A percentile compares a stretch with the other conserved stretches of the same genome.
Conservation (phyloP, 2,113 vertebrate genomes). For the Lates calcarifer region DNA sequence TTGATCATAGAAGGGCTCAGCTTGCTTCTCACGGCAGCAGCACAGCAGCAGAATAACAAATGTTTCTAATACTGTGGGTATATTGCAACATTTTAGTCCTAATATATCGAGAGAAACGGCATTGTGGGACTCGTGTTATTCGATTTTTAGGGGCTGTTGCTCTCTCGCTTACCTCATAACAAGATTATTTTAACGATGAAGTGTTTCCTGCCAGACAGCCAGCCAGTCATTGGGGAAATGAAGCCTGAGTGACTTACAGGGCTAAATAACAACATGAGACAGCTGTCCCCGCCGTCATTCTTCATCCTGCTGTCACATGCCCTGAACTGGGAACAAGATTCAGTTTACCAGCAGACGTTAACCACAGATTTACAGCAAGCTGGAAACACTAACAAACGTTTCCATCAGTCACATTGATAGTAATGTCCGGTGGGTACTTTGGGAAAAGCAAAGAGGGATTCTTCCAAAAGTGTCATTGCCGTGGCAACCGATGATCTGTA, state of each 20-base stretch:
- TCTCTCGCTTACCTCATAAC: slow-evolving; percentile 54
- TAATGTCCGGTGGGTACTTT: background rate
- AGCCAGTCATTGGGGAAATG: slow-evolving; percentile 28
- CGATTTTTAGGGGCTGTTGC: slow-evolving; percentile 36
- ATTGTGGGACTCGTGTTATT: slow-evolving; percentile 17
- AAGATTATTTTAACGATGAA: slow-evolving; percentile 51
- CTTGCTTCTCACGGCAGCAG: slow-evolving; percentile 35
- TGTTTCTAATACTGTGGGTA: slow-evolving; percentile 38
- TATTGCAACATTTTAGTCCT: slow-evolving; percentile 39
- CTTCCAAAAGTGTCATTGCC: slow-evolving; percentile 33
- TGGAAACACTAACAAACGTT: slow-evolving; percentile 19
- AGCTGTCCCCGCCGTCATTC: slow-evolving; percentile 23
- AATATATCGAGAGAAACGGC: slow-evolving; percentile 12
- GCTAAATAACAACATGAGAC: slow-evolving; percentile 37
- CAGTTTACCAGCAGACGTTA: slow-evolving; percentile 27
- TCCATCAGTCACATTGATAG: background rate
- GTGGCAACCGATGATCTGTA: slow-evolving; percentile 36
- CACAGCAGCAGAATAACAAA: slow-evolving; percentile 48
- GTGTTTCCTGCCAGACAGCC: slow-evolving; percentile 41
- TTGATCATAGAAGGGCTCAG: slow-evolving; percentile 58
- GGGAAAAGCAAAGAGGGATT: slow-evolving; percentile 8
- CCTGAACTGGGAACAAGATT: slow-evolving; percentile 12
- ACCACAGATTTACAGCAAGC: slow-evolving; percentile 19
- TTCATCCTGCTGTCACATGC: slow-evolving; percentile 2
- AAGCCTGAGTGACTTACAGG: slow-evolving; percentile 39